Conservation (phyloP, 2,888 invertebrate species). For the Rhopalosiphum nymphaeae region DNA sequence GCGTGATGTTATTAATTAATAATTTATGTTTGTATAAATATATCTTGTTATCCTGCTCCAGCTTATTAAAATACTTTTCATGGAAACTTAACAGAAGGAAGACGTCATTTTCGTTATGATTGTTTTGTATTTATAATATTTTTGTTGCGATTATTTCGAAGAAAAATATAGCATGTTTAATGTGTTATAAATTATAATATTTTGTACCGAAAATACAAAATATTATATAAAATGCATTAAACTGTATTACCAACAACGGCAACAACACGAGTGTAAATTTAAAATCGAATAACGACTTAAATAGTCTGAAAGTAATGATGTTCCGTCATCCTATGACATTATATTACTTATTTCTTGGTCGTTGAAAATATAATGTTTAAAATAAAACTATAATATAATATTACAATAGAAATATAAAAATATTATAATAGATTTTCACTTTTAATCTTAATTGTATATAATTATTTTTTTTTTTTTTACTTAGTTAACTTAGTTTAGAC, state of each 20-base stretch:
- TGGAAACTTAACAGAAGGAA: background rate
- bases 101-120: background rate
- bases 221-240: too few relatives aligned
- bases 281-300: background rate
- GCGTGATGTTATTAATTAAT: background rate
- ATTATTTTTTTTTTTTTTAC: background rate
- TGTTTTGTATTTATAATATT: too few relatives aligned
- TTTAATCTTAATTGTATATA: background rate
- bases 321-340: background rate
- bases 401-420: background rate
- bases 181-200: too few relatives aligned
- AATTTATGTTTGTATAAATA: background rate
- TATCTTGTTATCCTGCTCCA: background rate
- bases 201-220: too few relatives aligned
- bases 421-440: background rate
- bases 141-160: too few relatives aligned
- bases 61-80: background rate
- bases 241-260: too few relatives aligned
- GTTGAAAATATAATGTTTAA: background rate
- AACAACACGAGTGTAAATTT: background rate
- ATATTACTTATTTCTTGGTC: background rate
- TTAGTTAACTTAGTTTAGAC: background rate
- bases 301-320: background rate
- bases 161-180: too few relatives aligned
- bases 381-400: background rate